Evolutionary conservation across 2,113 vertebrate genomes (phyloP).

Genomic region (Otus sunia): DNA sequence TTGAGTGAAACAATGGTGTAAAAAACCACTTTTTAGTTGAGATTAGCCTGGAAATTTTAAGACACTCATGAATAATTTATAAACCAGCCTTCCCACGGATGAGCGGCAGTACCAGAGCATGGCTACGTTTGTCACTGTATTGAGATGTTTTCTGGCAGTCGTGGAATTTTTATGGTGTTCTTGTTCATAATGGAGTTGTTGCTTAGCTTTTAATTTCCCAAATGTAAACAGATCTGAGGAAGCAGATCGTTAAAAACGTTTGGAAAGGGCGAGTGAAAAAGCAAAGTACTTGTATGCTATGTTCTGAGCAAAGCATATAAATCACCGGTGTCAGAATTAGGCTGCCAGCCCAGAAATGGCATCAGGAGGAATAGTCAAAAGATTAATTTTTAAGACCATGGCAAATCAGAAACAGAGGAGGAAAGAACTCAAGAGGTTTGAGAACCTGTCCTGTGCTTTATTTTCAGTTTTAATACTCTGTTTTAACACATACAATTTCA

Average conservation of each 20-base stretch:
- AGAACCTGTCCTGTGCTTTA: not conserved
- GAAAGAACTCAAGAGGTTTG: not conserved
- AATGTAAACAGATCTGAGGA: conserved; percentile 26
- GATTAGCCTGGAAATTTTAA: conserved; percentile 10
- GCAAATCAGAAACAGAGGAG: not conserved
- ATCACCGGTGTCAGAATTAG: rapidly evolving
- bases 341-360: not conserved
- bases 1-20: not conserved
- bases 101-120: not conserved
- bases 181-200: not conserved
- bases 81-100: not conserved
- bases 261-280: not conserved
- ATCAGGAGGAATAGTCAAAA: not conserved
- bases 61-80: conserved; percentile 2
- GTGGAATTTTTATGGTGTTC: not conserved
- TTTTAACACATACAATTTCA: not conserved
- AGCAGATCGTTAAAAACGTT: not conserved
- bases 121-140: not conserved
- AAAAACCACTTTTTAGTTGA: not conserved
- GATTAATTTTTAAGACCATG: not conserved
- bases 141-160: not conserved
- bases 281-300: not conserved
- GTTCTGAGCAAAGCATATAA: not conserved
- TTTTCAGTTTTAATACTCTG: not conserved
- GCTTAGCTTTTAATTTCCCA: conserved; percentile 21